Base-by-base conservation (phyloP, 1,140 invertebrate species). In the Drosophila equinoxialis region DNA sequence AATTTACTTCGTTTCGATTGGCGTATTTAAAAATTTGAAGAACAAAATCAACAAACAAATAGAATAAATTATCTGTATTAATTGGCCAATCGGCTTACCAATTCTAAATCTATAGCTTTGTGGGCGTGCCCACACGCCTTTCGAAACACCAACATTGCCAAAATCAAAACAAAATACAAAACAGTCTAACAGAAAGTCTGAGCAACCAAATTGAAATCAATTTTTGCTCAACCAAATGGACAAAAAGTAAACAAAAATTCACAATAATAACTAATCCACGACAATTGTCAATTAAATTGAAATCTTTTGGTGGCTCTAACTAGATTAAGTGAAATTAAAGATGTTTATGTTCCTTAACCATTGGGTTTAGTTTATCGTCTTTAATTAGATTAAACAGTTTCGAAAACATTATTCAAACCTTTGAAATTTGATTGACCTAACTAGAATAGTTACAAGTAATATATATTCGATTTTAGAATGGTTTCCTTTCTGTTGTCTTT, bases 1-100 rank as follows among this genome's bases (percentile, higher is more conserved):
- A 86, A 82, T 86, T 73, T 62, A 82, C 57, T 68, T 66, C 58
- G 48, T 26, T 26, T 65, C 68, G 57, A 87, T 86, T 87, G 83
- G 79, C 70, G 77, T 66, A 82, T 76, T 65, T 64, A 75, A 76
- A 71, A 71, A 11, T 51, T 51, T 48, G 54, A 30, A 33, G 54
- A 30, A 30, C 30, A 57, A 57, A 57, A 57, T 13, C 23, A 30
- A 33, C 13, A 26, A 26, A 30, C 17, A 39, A 60, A 65, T 71
- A 57, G 45, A 68, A 72, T 68, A 65, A 63, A 55, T 68, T 63
- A 68, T 61, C 61, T 66, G 72, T 80, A 57, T 80, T 59, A 26
- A 77, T 68, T 67, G 59, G 57, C 51, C 14, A 14, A 42, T 59
- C n/a, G 13, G 11, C 30, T 60, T 55, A 23, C n/a, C 33, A 23